Evolutionary conservation across 2,797 vertebrate genomes (phyloP).

Genomic region (Schizothorax lantsangensis): DNA sequence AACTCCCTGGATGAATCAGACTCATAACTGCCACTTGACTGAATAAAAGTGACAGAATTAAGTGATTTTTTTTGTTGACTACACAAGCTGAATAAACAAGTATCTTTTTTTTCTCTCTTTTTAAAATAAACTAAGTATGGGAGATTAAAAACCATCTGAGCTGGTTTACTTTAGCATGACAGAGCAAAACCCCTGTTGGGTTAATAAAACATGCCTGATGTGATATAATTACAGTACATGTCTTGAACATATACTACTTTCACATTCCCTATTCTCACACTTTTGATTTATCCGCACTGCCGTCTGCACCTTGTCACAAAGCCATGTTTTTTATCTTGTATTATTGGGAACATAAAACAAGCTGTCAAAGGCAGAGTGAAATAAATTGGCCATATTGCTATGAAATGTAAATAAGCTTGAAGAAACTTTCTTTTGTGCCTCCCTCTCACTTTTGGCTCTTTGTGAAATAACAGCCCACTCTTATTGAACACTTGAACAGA

Average conservation of each 20-base stretch:
- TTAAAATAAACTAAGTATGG: background rate
- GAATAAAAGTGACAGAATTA: constrained; percentile 1
- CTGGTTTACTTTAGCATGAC: background rate
- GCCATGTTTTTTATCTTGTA: constrained; percentile 22
- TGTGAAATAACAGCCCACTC: constrained; percentile 16
- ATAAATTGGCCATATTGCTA: constrained; percentile 17
- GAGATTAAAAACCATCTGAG: background rate
- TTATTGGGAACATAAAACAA: constrained; percentile 39
- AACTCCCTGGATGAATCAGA: constrained; percentile 16
- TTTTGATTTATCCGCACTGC: constrained; percentile 20
- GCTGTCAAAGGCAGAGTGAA: constrained; percentile 25
- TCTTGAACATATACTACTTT: background rate
- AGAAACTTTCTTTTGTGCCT: constrained; percentile 1
- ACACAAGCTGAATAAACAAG: background rate
- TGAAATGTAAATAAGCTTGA: constrained; percentile 31
- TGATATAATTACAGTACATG: background rate
- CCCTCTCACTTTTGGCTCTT: constrained; percentile 22
- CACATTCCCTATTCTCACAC: background rate
- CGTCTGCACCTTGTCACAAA: constrained; percentile 29
- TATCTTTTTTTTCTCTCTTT: background rate
- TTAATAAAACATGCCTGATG: constrained; percentile 20
- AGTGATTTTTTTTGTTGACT: background rate
- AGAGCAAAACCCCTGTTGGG: background rate
- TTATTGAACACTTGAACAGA: background rate
- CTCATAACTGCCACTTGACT: constrained; percentile 6